These are phyloP conservation scores for Oreochromis aureus DNA, from an alignment of 2,113 vertebrate genomes.

Conservation along the genomic window DNA sequence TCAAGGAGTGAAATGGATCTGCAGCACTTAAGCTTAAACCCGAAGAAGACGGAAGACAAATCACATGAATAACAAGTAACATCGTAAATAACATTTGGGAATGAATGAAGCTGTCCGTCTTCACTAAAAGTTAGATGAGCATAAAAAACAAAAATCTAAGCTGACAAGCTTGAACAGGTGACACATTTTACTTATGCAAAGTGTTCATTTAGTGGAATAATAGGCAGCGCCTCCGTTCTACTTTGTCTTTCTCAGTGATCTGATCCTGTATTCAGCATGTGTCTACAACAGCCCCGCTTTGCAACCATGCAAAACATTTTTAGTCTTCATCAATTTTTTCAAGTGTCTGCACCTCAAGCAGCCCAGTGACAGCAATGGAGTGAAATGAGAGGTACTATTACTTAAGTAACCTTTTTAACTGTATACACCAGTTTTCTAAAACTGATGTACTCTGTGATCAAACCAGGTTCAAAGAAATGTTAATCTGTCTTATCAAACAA, in stretches of 20 bases:
- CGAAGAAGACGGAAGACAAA: neutral
- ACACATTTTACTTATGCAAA: neutral
- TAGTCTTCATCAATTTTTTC: neutral
- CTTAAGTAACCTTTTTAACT: neutral
- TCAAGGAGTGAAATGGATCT: constrained; percentile 12
- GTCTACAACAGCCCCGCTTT: neutral
- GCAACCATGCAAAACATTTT: neutral
- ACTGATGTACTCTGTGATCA: neutral
- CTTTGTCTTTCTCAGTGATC: neutral
- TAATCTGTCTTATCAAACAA: neutral
- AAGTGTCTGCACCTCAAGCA: neutral
- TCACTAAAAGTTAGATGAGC: constrained; percentile 13
- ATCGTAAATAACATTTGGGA: constrained; percentile 44
- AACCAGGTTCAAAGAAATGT: neutral
- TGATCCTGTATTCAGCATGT: neutral
- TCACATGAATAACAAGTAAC: constrained; percentile 43
- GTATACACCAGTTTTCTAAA: neutral
- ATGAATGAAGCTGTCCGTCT: constrained; percentile 29
- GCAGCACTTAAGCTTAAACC: constrained; percentile 19
- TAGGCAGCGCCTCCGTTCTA: neutral
- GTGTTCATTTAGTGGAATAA: neutral
- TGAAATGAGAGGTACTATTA: neutral
- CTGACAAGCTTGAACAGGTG: neutral
- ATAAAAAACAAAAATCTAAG: neutral
- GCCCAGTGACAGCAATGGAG: neutral